phyloP scores from a whole-genome alignment of 1,140 invertebrate genomes.

The Euwallacea similis region DNA sequence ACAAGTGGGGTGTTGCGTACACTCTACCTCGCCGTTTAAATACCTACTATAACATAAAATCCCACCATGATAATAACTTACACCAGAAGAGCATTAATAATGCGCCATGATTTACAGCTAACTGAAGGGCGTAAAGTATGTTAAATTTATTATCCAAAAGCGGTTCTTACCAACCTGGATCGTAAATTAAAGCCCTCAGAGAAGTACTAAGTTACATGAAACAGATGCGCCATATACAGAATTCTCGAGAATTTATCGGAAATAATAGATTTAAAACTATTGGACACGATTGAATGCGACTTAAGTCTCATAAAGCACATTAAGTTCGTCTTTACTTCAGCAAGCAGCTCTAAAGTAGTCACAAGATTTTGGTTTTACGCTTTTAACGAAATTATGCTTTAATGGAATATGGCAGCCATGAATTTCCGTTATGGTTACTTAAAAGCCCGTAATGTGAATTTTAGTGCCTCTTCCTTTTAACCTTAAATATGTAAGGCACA shows the following conservation, averaged over 20 bases:
- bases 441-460: slow-evolving; percentile 30
- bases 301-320: too few relatives aligned
- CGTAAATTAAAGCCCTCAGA: slow-evolving; percentile 26
- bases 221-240: background rate
- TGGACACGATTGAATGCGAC: too few relatives aligned
- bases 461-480: slow-evolving; percentile 37
- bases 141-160: slow-evolving; percentile 30
- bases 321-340: too few relatives aligned
- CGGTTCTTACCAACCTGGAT: slow-evolving; percentile 17
- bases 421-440: slow-evolving; percentile 38
- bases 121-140: slow-evolving; percentile 24
- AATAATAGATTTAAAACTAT: too few relatives aligned
- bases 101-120: slow-evolving; percentile 18
- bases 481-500: slow-evolving; percentile 37
- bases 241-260: background rate
- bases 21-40: too few relatives aligned
- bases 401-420: slow-evolving; percentile 35
- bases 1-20: too few relatives aligned
- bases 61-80: too few relatives aligned
- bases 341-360: too few relatives aligned
- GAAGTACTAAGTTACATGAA: slow-evolving; percentile 21
- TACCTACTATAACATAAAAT: too few relatives aligned
- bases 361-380: slow-evolving; percentile 35
- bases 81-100: too few relatives aligned
- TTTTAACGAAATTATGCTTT: slow-evolving; percentile 37